Base-by-base conservation (phyloP, 1,140 invertebrate species). In the Artemia franciscana region DNA sequence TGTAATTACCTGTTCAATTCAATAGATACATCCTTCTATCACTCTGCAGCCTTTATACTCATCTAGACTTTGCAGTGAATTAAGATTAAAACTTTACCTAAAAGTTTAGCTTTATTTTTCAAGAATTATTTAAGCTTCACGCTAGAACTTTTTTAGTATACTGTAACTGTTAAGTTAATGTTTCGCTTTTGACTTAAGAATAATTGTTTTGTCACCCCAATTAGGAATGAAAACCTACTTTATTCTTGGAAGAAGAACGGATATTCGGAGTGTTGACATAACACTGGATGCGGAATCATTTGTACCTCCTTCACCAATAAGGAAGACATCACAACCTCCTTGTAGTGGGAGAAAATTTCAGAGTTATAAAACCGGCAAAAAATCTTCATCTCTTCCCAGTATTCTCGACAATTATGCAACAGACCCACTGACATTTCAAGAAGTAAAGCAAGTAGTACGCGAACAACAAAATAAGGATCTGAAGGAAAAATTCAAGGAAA, bases 171-270 rank as follows among this genome's bases (percentile, higher is more conserved):
- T n/a, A n/a, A n/a, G n/a, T n/a, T n/a, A n/a, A n/a, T n/a, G n/a
- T n/a, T n/a, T n/a, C n/a, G n/a, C n/a, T n/a, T n/a, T n/a, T n/a
- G n/a, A n/a, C n/a, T n/a, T n/a, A n/a, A n/a, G n/a, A n/a, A n/a
- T n/a, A n/a, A n/a, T n/a, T n/a, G n/a, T n/a, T n/a, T n/a, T n/a
- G n/a, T n/a, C n/a, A n/a, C 62, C 68, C 74, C 79, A n/a, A n/a
- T 60, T 71, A 86, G 85, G 81, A 67, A 78, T 87, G 70, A 84
- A 84, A 72, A 89, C 86, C 1, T 88, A 81, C 72, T 88, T 88
- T 71, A 85, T 88, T 62, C 71, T 80, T 56, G 78, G 79, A 2
- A 65, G 77, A 66, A 76, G 76, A 69, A 64, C 72, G 65, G 62
- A 73, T 4, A 24, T 65, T 15, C 25, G n/a, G 9, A 28, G n/a